Conservation (phyloP, 2,113 vertebrate species). For the Gambusia affinis region DNA sequence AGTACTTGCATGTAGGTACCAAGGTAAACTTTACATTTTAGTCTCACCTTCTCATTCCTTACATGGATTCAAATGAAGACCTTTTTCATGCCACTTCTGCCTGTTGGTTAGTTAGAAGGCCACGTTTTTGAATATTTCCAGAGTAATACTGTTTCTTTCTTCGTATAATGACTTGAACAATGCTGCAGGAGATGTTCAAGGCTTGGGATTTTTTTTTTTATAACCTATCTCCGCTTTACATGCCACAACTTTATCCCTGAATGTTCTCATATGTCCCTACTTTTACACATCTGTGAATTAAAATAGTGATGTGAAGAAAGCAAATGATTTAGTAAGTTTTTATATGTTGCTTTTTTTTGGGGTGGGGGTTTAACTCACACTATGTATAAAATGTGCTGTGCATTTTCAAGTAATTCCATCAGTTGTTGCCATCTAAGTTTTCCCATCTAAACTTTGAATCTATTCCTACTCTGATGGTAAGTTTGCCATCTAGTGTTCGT, state of each 20-base stretch:
- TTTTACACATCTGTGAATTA: not conserved
- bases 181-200: not conserved
- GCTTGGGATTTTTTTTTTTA: not conserved
- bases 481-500: conserved; percentile 72
- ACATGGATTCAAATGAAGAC: not conserved
- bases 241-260: not conserved
- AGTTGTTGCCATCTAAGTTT: not conserved
- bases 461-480: conserved; percentile 37
- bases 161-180: not conserved
- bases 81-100: not conserved
- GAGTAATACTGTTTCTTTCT: not conserved
- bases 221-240: not conserved
- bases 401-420: conserved; percentile 28
- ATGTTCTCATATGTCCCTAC: not conserved
- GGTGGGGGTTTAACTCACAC: too few species aligned
- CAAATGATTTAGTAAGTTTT: not conserved
- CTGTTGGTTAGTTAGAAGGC: not conserved
- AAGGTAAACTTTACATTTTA: not conserved
- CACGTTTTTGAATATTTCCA: not conserved
- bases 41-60: not conserved
- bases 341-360: too few species aligned
- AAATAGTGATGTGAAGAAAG: not conserved
- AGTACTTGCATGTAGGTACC: not conserved
- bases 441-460: not conserved
- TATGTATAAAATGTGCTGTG: not conserved